Conservation (phyloP, 2,888 invertebrate species). For the Eupithecia subfuscata region DNA sequence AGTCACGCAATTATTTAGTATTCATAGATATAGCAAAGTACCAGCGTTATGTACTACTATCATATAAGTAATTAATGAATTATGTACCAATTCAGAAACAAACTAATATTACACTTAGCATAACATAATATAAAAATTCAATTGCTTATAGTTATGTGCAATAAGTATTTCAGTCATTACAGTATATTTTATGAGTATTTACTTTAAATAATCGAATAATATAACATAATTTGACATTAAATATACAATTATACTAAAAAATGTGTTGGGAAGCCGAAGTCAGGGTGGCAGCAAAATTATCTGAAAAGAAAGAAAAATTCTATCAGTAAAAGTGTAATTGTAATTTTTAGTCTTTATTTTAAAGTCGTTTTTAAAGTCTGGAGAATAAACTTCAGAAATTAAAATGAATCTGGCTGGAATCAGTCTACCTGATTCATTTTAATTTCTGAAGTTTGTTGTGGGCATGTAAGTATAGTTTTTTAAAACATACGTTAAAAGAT, state of each 20-base stretch:
- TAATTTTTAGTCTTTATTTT: neutral
- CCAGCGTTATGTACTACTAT: neutral
- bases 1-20: neutral
- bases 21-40: neutral
- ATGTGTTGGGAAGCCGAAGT: conserved; percentile 61
- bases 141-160: conserved; percentile 74
- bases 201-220: conserved; percentile 47
- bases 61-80: neutral
- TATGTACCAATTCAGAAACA: conserved; percentile 25
- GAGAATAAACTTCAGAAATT: neutral
- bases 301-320: conserved; percentile 65
- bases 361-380: neutral
- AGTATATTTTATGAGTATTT: conserved; percentile 77
- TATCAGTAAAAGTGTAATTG: conserved; percentile 3
- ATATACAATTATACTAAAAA: conserved; percentile 39
- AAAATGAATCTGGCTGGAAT: too few relatives aligned
- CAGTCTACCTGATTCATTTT: too few relatives aligned
- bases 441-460: too few relatives aligned
- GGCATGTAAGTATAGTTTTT: neutral
- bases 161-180: conserved; percentile 70
- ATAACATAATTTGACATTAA: conserved; percentile 29
- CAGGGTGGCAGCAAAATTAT: conserved; percentile 48
- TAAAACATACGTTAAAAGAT: neutral
- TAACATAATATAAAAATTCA: conserved; percentile 66
- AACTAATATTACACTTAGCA: conserved; percentile 43